Evolutionary conservation across 2,888 invertebrate species (phyloP).

Genomic region (Chymomyza fuscimana): DNA sequence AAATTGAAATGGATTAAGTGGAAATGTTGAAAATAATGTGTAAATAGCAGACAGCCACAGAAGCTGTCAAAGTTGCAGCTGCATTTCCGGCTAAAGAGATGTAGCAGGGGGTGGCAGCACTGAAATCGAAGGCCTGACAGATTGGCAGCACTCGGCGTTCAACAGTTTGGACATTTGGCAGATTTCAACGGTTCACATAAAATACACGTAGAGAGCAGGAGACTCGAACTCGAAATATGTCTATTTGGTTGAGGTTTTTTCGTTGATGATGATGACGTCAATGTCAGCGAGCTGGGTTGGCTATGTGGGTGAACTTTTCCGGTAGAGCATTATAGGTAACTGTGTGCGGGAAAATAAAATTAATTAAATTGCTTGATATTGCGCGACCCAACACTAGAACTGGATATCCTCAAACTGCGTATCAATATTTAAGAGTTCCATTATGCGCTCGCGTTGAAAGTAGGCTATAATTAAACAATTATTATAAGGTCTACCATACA

Average conservation of each 20-base stretch:
- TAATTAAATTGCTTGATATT: not conserved
- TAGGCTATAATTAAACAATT: not conserved
- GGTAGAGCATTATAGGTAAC: too few relatives aligned
- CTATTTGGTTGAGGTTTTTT: not conserved
- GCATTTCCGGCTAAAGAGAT: not conserved
- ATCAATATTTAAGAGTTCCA: not conserved
- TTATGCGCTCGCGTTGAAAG: not conserved
- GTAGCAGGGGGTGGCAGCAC: not conserved
- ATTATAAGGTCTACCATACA: not conserved
- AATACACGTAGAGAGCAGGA: not conserved
- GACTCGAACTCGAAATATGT: not conserved
- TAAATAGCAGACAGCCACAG: not conserved
- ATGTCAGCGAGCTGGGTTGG: not conserved
- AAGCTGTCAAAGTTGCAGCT: slow-evolving; percentile 1
- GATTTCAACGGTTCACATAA: not conserved
- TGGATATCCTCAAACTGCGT: too few relatives aligned
- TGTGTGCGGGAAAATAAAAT: not conserved
- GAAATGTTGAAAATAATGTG: slow-evolving; percentile 16
- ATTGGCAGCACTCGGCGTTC: not conserved
- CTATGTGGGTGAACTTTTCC: too few relatives aligned
- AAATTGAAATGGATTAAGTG: slow-evolving; percentile 16
- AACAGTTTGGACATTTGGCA: not conserved
- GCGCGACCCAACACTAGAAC: not conserved
- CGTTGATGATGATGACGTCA: not conserved
- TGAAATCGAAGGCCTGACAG: not conserved